These are phyloP conservation scores for Platyscapa corneri DNA, from an alignment of 1,140 invertebrate genomes.

Conservation along the genomic window DNA sequence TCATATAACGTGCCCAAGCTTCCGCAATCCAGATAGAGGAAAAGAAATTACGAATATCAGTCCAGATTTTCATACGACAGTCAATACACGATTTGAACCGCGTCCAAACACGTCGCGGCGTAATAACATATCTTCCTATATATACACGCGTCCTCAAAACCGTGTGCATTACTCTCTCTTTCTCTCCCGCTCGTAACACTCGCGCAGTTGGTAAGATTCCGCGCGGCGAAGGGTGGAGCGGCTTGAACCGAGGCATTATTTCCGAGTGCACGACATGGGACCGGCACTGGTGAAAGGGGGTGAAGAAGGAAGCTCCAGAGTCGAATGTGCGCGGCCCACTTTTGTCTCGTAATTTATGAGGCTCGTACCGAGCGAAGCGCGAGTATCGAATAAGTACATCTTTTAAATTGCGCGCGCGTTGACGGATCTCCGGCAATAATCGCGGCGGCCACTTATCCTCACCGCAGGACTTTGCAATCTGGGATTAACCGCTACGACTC, in stretches of 20 bases:
- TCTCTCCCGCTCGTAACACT: no score
- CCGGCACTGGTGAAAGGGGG: neutral
- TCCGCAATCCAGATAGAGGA: neutral
- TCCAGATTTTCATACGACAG: neutral
- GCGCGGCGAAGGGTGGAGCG: neutral
- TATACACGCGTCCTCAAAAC: neutral
- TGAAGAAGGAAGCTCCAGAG: constrained; percentile 7
- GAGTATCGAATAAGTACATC: no score
- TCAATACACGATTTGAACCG: neutral
- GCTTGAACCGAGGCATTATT: no score
- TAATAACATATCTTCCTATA: constrained; percentile 16
- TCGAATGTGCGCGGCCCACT: neutral
- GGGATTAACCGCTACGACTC: neutral
- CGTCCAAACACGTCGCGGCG: neutral
- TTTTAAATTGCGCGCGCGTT: neutral
- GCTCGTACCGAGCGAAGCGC: neutral
- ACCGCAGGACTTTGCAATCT: neutral
- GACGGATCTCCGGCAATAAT: neutral
- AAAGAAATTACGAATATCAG: constrained; percentile 18
- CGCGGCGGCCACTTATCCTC: neutral
- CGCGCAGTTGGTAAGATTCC: constrained; percentile 16
- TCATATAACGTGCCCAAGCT: no score
- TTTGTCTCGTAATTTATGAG: constrained; percentile 30
- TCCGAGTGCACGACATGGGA: no score
- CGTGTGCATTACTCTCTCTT: neutral